Conservation (phyloP, 1,140 invertebrate genomes). For the Drosophila albomicans region DNA sequence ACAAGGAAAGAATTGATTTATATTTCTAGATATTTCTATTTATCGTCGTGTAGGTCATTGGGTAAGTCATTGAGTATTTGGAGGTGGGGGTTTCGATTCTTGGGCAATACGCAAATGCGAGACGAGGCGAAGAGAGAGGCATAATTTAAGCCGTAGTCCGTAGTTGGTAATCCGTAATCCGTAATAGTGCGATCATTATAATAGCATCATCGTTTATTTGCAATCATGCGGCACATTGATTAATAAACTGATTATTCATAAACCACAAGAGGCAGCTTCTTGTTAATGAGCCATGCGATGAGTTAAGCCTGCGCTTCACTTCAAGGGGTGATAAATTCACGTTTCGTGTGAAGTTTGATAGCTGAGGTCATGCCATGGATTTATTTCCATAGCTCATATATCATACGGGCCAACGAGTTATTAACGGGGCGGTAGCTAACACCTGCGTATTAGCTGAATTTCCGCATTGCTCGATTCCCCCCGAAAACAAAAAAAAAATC, state of each 20-base stretch:
- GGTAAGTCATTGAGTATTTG: background rate
- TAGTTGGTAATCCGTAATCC: constrained; percentile 37
- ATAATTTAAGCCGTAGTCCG: background rate
- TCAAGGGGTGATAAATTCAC: constrained; percentile 52
- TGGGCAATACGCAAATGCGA: background rate
- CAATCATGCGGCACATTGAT: constrained; percentile 71
- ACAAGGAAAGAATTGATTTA: background rate
- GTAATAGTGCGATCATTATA: constrained; percentile 78
- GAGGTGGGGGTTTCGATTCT: background rate
- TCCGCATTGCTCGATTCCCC: constrained; percentile 62
- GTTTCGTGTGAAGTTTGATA: constrained; percentile 75
- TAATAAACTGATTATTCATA: constrained; percentile 82
- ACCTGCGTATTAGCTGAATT: constrained; percentile 76
- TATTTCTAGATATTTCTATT: background rate
- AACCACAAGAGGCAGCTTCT: constrained; percentile 76
- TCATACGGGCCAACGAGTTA: constrained; percentile 63
- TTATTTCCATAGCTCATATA: constrained; percentile 79
- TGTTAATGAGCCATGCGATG: constrained; percentile 79
- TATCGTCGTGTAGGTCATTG: constrained; percentile 23
- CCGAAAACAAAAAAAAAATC: too few relatives aligned
- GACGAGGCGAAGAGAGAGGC: background rate
- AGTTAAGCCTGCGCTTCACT: constrained; percentile 58
- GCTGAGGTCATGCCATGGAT: constrained; percentile 79
- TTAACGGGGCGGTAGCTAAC: constrained; percentile 68
- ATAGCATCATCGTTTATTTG: constrained; percentile 79